Evolutionary conservation across 2,113 vertebrate species (phyloP).

Genomic region (Plestiodon gilberti): DNA sequence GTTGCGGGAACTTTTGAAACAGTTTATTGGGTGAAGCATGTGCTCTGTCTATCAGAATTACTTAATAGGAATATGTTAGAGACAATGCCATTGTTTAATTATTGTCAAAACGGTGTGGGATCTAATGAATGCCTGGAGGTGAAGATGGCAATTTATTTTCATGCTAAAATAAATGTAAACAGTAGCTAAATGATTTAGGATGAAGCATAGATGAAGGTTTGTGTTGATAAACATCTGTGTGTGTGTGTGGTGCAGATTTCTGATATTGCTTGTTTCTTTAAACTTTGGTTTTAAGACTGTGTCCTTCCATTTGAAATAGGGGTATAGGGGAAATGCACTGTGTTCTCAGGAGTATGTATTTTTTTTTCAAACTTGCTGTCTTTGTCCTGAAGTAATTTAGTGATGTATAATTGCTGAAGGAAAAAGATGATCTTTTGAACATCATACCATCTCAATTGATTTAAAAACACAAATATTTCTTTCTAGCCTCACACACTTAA

Average conservation of each 20-base stretch:
- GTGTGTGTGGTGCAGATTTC: neutral
- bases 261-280: fast-evolving
- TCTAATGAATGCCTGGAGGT: fast-evolving
- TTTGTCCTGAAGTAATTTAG: fast-evolving
- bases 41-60: fast-evolving
- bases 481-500: neutral
- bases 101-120: fast-evolving
- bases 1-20: fast-evolving
- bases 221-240: fast-evolving
- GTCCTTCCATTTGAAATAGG: neutral
- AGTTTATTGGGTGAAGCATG: fast-evolving
- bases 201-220: fast-evolving
- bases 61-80: fast-evolving
- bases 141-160: fast-evolving
- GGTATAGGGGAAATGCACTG: neutral
- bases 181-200: fast-evolving
- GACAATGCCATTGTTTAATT: fast-evolving
- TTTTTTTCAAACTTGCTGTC: fast-evolving
- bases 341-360: fast-evolving
- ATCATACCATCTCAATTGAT: neutral
- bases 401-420: neutral
- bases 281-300: neutral
- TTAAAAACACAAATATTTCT: neutral
- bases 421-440: neutral
- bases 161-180: neutral